phyloP scores from a whole-genome alignment of 1,140 invertebrate genomes.

The Archivesica marissinica region DNA sequence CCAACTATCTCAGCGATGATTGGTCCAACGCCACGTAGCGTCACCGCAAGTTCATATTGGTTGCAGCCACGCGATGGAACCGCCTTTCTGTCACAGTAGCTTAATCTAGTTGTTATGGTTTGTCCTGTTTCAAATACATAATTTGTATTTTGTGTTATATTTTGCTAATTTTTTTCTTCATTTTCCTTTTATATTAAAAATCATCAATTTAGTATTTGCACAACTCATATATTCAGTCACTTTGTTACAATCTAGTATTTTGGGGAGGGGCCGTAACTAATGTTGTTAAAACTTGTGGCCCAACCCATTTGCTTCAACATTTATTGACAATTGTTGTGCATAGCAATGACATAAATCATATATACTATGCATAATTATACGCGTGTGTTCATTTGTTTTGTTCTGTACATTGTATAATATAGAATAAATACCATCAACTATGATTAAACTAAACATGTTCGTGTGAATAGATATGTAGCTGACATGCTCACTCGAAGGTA shows the following conservation, averaged over 20 bases:
- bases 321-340: too few relatives aligned
- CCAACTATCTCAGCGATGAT: conserved; percentile 22
- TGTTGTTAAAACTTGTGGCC: too few relatives aligned
- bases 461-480: too few relatives aligned
- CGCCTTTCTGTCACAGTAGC: neutral
- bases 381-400: too few relatives aligned
- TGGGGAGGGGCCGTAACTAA: neutral
- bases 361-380: too few relatives aligned
- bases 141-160: neutral
- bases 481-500: too few relatives aligned
- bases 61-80: neutral
- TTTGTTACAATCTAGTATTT: neutral
- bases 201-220: neutral
- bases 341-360: too few relatives aligned
- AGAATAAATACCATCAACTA: too few relatives aligned
- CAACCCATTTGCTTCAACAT: too few relatives aligned
- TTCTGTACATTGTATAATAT: too few relatives aligned
- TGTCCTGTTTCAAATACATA: conserved; percentile 14
- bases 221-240: neutral
- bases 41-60: conserved; percentile 6
- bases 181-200: neutral
- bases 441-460: too few relatives aligned
- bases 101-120: neutral
- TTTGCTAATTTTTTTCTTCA: neutral
- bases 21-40: conserved; percentile 33